Conservation (phyloP, 2,113 vertebrate genomes). For the Megaptera novaeangliae region DNA sequence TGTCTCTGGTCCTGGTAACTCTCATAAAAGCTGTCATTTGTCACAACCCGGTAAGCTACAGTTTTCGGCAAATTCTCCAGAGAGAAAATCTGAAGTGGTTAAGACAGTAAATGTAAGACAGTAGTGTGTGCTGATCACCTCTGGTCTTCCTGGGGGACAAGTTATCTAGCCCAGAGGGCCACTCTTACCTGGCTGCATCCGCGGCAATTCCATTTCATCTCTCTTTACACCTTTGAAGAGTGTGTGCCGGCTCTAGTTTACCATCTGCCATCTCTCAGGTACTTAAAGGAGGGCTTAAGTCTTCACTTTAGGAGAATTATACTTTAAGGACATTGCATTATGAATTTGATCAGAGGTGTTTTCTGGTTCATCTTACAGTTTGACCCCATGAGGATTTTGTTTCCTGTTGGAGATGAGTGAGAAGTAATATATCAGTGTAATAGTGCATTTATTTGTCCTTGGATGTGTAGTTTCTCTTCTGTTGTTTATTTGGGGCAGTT, state of each 20-base stretch:
- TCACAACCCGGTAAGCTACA: neutral
- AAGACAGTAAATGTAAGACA: neutral
- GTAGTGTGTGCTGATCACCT: neutral
- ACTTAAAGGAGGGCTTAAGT: neutral
- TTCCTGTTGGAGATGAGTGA: neutral
- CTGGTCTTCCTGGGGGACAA: neutral
- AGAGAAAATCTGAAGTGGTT: neutral
- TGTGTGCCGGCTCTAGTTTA: neutral
- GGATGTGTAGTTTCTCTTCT: neutral
- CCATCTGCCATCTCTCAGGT: neutral
- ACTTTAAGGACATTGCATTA: neutral
- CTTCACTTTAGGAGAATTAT: neutral
- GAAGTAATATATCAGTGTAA: rapidly evolving
- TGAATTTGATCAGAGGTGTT: neutral
- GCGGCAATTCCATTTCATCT: rapidly evolving
- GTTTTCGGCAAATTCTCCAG: neutral
- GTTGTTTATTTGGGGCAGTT: neutral
- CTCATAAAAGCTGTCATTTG: neutral
- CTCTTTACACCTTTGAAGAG: neutral
- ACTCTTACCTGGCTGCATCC: too few species aligned
- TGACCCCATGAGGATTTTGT: neutral
- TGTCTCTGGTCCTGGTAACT: neutral
- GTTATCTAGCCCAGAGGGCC: neutral
- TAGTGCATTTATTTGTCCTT: neutral
- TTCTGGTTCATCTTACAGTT: neutral